A percentile compares a stretch with the other conserved stretches of the same genome.
These are phyloP conservation scores for Sturnira hondurensis DNA, from an alignment of 2,113 vertebrate species.

Conservation along the genomic window DNA sequence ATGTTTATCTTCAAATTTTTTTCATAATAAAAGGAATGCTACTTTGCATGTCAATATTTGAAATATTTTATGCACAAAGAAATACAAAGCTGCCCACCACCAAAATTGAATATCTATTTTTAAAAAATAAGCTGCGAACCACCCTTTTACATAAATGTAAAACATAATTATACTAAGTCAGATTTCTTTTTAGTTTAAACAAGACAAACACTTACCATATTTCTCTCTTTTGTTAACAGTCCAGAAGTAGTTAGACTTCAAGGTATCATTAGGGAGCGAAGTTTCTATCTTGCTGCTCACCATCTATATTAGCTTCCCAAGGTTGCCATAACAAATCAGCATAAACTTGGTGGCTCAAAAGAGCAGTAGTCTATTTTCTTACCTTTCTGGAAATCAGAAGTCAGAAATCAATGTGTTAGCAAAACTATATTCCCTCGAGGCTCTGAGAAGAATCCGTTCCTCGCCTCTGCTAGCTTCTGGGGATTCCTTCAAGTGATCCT, in stretches of 20 bases:
- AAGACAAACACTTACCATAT: background rate
- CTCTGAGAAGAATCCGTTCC: background rate
- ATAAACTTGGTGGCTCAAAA: background rate
- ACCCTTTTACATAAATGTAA: background rate
- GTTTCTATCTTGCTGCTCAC: background rate
- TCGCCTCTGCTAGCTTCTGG: background rate
- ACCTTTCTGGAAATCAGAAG: background rate
- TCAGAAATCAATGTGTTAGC: background rate
- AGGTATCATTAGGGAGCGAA: background rate
- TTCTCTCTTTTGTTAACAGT: too few relatives aligned
- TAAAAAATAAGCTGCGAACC: background rate
- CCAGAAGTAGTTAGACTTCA: background rate
- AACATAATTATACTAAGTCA: slow-evolving; percentile 1
- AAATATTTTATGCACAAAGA: slow-evolving; percentile 28
- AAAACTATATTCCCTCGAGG: background rate
- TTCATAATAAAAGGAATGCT: background rate
- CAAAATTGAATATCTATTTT: slow-evolving; percentile 1
- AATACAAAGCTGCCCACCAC: background rate
- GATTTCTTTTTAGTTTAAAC: background rate
- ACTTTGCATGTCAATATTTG: background rate
- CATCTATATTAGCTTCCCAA: background rate
- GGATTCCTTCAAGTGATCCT: background rate
- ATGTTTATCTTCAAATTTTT: background rate
- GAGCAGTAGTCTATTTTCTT: background rate
- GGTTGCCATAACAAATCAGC: background rate